Percentiles rank a stretch among this genome's conserved stretches.
Evolutionary conservation across 2,797 vertebrate species (phyloP).

Genomic region (Malurus leucopterus): DNA sequence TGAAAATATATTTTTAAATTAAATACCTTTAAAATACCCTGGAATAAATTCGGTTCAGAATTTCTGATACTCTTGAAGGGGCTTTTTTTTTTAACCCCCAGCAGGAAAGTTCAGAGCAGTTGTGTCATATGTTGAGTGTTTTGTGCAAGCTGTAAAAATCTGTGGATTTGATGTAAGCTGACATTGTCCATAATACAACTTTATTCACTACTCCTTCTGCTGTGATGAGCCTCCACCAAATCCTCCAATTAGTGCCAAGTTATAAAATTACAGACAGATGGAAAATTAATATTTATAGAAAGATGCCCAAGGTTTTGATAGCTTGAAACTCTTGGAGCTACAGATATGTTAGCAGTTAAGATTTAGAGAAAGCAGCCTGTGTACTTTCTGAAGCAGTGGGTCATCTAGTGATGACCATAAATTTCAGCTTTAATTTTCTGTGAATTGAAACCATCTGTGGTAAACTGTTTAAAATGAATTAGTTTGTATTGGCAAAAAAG

Average conservation of each 20-base stretch:
- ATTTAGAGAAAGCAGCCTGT: neutral
- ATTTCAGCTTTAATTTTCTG: neutral
- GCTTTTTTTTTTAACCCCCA: neutral
- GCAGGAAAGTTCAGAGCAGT: neutral
- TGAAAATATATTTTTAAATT: conserved; percentile 21
- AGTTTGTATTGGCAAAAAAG: neutral
- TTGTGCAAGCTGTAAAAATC: neutral
- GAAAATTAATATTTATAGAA: conserved; percentile 22
- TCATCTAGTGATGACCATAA: neutral
- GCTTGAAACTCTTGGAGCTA: neutral
- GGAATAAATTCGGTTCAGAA: neutral
- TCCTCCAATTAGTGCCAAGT: neutral
- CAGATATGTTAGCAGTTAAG: neutral
- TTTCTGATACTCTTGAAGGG: neutral
- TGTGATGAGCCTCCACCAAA: neutral
- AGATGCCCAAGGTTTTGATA: neutral
- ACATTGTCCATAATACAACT: neutral
- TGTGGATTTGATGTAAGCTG: neutral
- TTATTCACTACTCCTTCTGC: neutral
- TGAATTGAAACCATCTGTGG: neutral
- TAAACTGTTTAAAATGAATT: neutral
- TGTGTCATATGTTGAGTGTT: neutral
- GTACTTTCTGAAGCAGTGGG: neutral
- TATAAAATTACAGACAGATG: neutral
- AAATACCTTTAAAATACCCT: neutral